These are phyloP conservation scores for Eptesicus fuscus DNA, from an alignment of 2,113 vertebrate species.

Conservation along the genomic window DNA sequence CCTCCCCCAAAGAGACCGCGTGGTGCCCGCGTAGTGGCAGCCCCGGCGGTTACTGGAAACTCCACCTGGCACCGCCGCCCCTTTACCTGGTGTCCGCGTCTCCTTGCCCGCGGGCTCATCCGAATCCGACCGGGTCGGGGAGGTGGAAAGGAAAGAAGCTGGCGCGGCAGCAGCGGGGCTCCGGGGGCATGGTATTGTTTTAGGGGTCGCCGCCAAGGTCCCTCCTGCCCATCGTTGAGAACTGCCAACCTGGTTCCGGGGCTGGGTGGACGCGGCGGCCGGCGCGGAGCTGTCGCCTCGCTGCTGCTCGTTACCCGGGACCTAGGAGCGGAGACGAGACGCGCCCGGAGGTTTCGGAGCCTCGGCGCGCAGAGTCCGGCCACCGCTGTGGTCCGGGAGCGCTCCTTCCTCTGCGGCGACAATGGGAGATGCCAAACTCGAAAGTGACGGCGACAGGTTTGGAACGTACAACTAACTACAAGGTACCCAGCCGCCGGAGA, in stretches of 20 bases:
- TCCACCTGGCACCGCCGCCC: neutral
- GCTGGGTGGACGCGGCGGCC: conserved; percentile 39
- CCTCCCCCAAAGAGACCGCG: neutral
- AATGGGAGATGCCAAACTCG: conserved; percentile 44
- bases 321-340: neutral
- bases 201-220: conserved; percentile 80
- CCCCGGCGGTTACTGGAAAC: neutral
- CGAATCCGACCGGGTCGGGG: conserved; percentile 83
- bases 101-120: conserved; percentile 71
- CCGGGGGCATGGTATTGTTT: conserved; percentile 82
- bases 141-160: conserved; percentile 79
- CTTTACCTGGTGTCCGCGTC: conserved; percentile 75
- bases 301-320: neutral
- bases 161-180: conserved; percentile 63
- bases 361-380: neutral
- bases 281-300: conserved; percentile 20
- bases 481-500: conserved; percentile 48
- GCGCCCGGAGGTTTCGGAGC: neutral
- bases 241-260: conserved; percentile 38
- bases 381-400: conserved; percentile 53
- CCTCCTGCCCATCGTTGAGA: conserved; percentile 80
- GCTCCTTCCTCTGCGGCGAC: conserved; percentile 65
- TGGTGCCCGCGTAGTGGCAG: neutral
- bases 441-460: conserved; percentile 74
- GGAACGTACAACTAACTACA: conserved; percentile 54